phyloP scores from a whole-genome alignment of 2,113 vertebrate species.

The Cettia cetti region DNA sequence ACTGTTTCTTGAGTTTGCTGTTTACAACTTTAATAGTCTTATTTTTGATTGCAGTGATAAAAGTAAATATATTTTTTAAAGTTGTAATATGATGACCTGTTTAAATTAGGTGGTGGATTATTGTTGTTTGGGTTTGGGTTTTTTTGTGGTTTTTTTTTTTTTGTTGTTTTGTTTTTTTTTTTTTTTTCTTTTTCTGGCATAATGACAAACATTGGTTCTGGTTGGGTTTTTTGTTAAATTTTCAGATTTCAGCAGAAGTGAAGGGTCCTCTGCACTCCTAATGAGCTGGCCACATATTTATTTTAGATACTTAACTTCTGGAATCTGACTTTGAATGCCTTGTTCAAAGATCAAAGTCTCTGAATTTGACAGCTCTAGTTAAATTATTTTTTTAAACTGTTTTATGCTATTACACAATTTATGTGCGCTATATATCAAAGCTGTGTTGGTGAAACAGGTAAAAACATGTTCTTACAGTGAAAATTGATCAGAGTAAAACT shows the following conservation, averaged over 20 bases:
- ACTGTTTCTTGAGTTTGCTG: neutral
- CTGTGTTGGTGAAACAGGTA: neutral
- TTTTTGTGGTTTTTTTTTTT: too few relatives aligned
- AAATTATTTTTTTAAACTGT: neutral
- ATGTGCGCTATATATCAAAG: neutral
- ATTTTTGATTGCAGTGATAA: neutral
- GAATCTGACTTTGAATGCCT: neutral
- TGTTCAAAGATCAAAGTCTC: neutral
- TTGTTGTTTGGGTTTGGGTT: neutral
- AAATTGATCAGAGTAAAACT: neutral
- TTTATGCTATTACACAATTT: neutral
- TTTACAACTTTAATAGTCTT: neutral
- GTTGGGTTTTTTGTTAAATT: neutral
- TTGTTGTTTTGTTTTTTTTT: neutral
- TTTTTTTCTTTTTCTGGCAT: neutral
- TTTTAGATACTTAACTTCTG: neutral
- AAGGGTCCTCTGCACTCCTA: neutral
- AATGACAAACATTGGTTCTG: neutral
- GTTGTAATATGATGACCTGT: neutral
- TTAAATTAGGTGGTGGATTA: neutral
- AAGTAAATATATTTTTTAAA: neutral
- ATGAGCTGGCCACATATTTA: neutral
- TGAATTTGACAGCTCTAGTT: neutral
- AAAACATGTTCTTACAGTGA: neutral
- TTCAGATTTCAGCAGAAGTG: neutral